Conservation (phyloP, 2,113 vertebrate species). For the Origma solitaria region DNA sequence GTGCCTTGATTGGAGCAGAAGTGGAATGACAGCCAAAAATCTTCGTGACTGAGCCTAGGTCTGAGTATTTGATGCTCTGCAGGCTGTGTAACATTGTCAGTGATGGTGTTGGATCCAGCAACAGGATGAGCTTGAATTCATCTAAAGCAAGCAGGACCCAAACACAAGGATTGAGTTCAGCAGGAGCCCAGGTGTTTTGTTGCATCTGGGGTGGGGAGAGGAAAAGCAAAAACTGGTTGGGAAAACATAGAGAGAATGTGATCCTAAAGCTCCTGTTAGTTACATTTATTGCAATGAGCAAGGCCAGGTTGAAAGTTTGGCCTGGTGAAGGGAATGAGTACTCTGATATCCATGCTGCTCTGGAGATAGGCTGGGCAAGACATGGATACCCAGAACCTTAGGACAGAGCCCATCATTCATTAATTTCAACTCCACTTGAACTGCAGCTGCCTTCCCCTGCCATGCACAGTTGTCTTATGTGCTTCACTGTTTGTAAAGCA, state of each 20-base stretch:
- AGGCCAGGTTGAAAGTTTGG: not conserved
- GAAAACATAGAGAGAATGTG: not conserved
- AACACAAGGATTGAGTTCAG: not conserved
- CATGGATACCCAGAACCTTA: not conserved
- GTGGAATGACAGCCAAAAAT: not conserved
- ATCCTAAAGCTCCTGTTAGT: not conserved
- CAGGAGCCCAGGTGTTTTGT: not conserved
- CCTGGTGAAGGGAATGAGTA: not conserved
- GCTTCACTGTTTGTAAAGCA: not conserved
- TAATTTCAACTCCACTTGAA: not conserved
- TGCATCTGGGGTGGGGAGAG: not conserved
- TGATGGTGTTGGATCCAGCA: not conserved
- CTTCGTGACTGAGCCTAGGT: not conserved
- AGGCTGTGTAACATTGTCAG: rapidly evolving
- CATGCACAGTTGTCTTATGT: not conserved
- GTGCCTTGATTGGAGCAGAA: not conserved
- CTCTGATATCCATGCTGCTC: not conserved
- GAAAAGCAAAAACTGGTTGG: not conserved
- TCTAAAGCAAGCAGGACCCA: not conserved
- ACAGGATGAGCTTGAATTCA: not conserved
- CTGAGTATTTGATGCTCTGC: not conserved
- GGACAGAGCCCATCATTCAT: not conserved
- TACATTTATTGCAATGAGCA: not conserved
- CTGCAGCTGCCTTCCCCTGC: not conserved
- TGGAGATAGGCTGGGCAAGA: not conserved